Evolutionary conservation across 1,140 invertebrate species (phyloP), one percentile per base, ranked within the genome.

Genomic region (Dinothrombium tinctorium): DNA sequence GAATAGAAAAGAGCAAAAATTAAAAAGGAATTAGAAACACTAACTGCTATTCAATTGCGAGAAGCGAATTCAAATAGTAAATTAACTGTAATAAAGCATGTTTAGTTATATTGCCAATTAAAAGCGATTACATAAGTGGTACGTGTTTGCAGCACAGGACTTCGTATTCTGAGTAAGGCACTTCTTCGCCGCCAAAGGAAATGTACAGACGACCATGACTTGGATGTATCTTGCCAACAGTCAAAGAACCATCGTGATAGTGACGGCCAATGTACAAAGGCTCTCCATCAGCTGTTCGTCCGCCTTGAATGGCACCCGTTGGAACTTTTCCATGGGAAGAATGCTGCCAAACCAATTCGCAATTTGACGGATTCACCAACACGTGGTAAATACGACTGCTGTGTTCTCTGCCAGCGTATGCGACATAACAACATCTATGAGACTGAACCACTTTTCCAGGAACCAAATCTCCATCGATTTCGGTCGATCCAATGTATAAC

Each of bases 371-470:
- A n/a, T n/a, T n/a, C 8, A 28, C 31, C 33, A 43, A 22, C 38
- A 53, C 51, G 33, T 53, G 39, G 35, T 51, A 53, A 15, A 47
- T 22, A 8, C 41, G 29, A 17, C 43, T 37, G 14, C 68, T 62
- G 19, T 80, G 40, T 55, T 79, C 72, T 49, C 68, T 51, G 41
- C 75, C 72, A 5, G 59, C 69, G 47, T 65, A 78, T 7, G 75
- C 67, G 53, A 79, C 74, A 58, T 79, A 80, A 42, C 69, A 66
- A 2, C 65, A 65, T 4, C 58, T 67, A 52, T 74, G 77, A 2
- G 69, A 72, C 0, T 71, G 67, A 49, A 76, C 73, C 1, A 84
- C 69, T 53, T 66, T 66, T 51, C 64, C 64, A n/a, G 61, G 50
- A 4, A 66, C 66, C 8, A 69, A 47, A 6, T 64, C 63, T 7